phyloP scores from a whole-genome alignment of 2,888 invertebrate genomes.

The Netelia melanura region DNA sequence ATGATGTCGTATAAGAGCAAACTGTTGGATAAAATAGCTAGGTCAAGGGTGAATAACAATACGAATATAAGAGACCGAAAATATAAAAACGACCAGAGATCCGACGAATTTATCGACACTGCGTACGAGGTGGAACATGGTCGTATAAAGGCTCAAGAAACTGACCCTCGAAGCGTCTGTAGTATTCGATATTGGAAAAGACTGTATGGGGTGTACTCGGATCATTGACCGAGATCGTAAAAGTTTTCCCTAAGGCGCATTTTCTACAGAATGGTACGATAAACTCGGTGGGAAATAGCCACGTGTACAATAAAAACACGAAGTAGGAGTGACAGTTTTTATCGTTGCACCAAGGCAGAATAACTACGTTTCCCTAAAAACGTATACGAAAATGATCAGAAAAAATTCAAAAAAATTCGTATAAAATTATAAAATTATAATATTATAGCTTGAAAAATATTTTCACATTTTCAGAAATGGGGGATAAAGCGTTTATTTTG shows the following conservation, averaged over 20 bases:
- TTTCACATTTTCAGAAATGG: not conserved
- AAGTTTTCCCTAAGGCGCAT: constrained; percentile 44
- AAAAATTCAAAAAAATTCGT: not conserved
- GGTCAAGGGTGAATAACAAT: constrained; percentile 34
- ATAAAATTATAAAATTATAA: too few species aligned
- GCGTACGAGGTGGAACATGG: constrained; percentile 18
- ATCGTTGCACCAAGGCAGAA: not conserved
- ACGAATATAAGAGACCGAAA: not conserved
- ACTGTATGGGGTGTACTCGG: constrained; percentile 21
- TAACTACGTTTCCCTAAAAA: not conserved
- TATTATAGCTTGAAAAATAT: not conserved
- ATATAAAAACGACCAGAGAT: not conserved
- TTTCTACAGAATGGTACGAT: constrained; percentile 51
- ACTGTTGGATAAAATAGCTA: too few species aligned
- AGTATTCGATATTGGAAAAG: constrained; percentile 7
- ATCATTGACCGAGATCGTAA: constrained; percentile 62
- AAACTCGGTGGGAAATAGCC: constrained; percentile 35
- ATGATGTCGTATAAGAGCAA: too few species aligned
- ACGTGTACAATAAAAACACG: constrained; percentile 15
- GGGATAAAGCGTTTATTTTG: not conserved
- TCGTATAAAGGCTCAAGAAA: constrained; percentile 43
- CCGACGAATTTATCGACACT: constrained; percentile 24
- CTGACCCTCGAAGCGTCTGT: constrained; percentile 7
- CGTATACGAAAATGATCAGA: not conserved
- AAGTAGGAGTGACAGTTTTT: not conserved